These are phyloP conservation scores for Agrenia bidenticulata DNA, from an alignment of 2,888 invertebrate genomes.

Conservation along the genomic window DNA sequence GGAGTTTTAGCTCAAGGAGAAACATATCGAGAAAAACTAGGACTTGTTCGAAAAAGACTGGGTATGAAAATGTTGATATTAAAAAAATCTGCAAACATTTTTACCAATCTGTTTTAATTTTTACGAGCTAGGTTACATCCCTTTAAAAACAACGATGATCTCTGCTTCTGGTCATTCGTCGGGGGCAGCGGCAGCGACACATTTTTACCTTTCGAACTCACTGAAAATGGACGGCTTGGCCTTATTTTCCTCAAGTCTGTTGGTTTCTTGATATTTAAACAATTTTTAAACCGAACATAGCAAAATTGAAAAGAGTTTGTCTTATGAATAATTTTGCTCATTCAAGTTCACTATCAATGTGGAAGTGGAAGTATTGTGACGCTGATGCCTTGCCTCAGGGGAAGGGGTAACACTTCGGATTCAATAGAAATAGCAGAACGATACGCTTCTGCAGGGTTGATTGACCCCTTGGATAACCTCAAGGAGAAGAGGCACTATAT, in stretches of 20 bases:
- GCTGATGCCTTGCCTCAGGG: conserved; percentile 30
- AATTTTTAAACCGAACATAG: too few relatives aligned
- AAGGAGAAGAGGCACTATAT: conserved; percentile 30
- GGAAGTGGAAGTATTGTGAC: conserved; percentile 36
- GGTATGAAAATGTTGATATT: conserved; percentile 1
- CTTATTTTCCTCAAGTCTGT: conserved; percentile 32
- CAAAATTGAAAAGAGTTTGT: too few relatives aligned
- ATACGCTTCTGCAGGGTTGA: conserved; percentile 23
- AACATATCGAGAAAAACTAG: conserved; percentile 10
- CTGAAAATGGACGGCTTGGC: conserved; percentile 36
- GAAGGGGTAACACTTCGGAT: conserved; percentile 23
- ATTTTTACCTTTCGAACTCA: conserved; percentile 38
- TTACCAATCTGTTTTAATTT: too few relatives aligned
- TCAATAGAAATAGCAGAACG: conserved; percentile 29
- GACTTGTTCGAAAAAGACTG: not conserved
- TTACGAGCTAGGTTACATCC: conserved; percentile 30
- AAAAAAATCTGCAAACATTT: too few relatives aligned
- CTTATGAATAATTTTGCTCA: too few relatives aligned
- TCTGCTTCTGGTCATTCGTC: conserved; percentile 40
- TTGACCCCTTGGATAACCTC: conserved; percentile 32
- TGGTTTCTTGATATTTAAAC: too few relatives aligned
- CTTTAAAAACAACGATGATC: conserved; percentile 24
- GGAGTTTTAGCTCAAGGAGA: not conserved
- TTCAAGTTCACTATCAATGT: conserved; percentile 43
- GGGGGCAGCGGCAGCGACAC: conserved; percentile 36